Evolutionary conservation across 2,888 invertebrate species (phyloP).

Genomic region (Girardia tigrina): DNA sequence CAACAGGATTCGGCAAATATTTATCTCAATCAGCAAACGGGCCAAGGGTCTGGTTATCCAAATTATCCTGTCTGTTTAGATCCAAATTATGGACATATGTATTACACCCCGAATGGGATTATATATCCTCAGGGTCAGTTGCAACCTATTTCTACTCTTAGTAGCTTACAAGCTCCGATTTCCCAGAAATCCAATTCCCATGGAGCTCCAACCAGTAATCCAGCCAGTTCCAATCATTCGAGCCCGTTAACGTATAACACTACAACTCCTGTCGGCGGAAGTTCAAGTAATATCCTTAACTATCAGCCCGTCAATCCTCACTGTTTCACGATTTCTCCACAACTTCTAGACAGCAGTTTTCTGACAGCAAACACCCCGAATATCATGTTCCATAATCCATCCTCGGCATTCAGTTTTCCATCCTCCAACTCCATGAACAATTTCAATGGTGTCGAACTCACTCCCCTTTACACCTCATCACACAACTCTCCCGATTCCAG

Average conservation of each 20-base stretch:
- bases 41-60: not conserved
- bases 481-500: not conserved
- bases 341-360: not conserved
- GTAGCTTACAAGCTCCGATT: not conserved
- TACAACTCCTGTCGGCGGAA: not conserved
- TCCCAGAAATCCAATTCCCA: slow-evolving; percentile 6
- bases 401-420: not conserved
- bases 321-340: slow-evolving; percentile 4
- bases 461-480: not conserved
- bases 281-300: not conserved
- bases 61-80: not conserved
- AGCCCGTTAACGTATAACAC: slow-evolving; percentile 9
- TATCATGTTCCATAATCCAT: not conserved
- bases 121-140: not conserved
- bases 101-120: not conserved
- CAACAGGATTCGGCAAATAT: slow-evolving; percentile 14
- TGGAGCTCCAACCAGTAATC: not conserved
- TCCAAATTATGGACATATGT: slow-evolving; percentile 23
- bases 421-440: not conserved
- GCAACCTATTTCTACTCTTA: not conserved
- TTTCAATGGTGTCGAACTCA: not conserved
- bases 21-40: not conserved
- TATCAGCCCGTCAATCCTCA: not conserved
- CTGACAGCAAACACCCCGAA: not conserved
- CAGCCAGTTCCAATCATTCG: not conserved